A percentile compares a stretch with the other conserved stretches of the same genome.
Conservation (phyloP, 2,113 vertebrate species). For the Clarias gariepinus region DNA sequence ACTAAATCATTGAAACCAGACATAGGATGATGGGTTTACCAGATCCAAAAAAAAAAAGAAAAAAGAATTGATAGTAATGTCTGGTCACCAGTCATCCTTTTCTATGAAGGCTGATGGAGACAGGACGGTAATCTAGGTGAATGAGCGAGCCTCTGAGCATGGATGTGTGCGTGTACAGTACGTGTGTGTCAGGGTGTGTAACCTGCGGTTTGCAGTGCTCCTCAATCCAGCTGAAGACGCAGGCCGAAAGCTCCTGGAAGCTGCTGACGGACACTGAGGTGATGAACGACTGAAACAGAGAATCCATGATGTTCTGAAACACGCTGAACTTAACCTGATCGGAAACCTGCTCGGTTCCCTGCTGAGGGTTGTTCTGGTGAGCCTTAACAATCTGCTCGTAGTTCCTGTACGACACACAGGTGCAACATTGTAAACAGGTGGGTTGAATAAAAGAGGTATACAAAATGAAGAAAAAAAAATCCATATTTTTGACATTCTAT, state of each 20-base stretch:
- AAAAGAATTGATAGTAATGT: not conserved
- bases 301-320: constrained; percentile 98
- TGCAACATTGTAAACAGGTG: not conserved
- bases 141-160: not conserved
- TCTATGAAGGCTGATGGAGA: not conserved
- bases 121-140: not conserved
- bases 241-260: constrained; percentile 95
- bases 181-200: constrained; percentile 55
- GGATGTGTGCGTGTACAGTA: not conserved
- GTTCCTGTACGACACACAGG: constrained; percentile 74
- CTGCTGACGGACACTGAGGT: constrained; percentile 86
- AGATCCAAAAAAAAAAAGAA: not conserved
- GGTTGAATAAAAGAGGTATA: too few species aligned
- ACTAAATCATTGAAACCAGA: not conserved
- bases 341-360: constrained; percentile 89
- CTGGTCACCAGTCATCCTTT: not conserved
- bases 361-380: constrained; percentile 90
- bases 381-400: constrained; percentile 98
- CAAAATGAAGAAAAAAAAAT: too few species aligned
- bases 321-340: constrained; percentile 96
- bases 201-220: constrained; percentile 98
- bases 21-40: not conserved
- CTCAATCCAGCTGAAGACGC: constrained; percentile 98
- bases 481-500: too few species aligned
- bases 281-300: constrained; percentile 92